Base-by-base conservation (phyloP, 2,888 invertebrate genomes). In the Agonopterix alstromeriana region DNA sequence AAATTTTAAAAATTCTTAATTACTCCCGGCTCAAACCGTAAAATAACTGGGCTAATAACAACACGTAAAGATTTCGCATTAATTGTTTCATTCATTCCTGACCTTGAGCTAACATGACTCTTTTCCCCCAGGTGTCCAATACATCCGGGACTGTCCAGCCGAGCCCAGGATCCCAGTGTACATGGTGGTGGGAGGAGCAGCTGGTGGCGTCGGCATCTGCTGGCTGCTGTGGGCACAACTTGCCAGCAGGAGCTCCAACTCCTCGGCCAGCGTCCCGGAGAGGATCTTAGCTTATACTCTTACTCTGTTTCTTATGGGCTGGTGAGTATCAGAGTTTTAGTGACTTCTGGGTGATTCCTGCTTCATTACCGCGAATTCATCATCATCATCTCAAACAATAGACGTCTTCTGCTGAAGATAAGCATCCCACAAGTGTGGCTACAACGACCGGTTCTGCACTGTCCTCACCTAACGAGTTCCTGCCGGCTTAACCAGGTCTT, bases 121-220 rank as follows among this genome's bases (percentile, higher is more conserved):
- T 9, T 38, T n/a, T 38, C n/a, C n/a, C n/a, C 35, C 90, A 95
- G 96, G 96, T 56, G 91, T 94, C 46, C 94, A 95, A 67, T 94
- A 93, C 78, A 91, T 94, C 51, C 90, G 93, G 12, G 94, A 95
- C 70, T 96, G 96, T 60, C 95, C 95, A 0, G 90, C 91, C 43
- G 93, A 95, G 76, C 93, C 93, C 0, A 90, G 93, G 52, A 92
- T 96, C 55, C 95, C 95, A 0, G 91, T 95, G 27, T 96, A 95
- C 82, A 93, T 95, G 92, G 91, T 95, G 50, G 94, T 95, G n/a
- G 95, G 95, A 0, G 96, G 95, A 0, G 91, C 92, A 8, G 90
- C 94, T 9, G 95, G 95, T 0, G 90, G 93, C 10, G 85, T 93
- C 1, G 93, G 94, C 54, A 91, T 95, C 73, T 89, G 91, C 49